These are phyloP conservation scores for Pteria penguin DNA, from an alignment of 2,888 invertebrate species.

Conservation along the genomic window DNA sequence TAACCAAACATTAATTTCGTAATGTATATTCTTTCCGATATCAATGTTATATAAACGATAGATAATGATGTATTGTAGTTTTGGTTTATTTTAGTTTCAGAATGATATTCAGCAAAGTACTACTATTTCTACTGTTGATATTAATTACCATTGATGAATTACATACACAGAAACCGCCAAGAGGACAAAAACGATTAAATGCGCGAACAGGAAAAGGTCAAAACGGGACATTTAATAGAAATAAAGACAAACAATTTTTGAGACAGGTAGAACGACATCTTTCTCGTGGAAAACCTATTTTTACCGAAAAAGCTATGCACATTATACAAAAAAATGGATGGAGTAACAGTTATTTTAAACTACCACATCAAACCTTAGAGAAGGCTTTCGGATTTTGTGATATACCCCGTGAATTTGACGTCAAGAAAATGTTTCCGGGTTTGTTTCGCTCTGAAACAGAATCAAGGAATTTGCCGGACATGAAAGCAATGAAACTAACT, in stretches of 20 bases:
- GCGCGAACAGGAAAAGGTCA: not conserved
- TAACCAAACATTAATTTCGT: too few relatives aligned
- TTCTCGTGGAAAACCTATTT: not conserved
- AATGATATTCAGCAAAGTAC: too few relatives aligned
- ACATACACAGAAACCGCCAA: too few relatives aligned
- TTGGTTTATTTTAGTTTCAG: too few relatives aligned
- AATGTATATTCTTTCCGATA: too few relatives aligned
- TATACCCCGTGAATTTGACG: slow-evolving; percentile 18
- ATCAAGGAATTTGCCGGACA: slow-evolving; percentile 11
- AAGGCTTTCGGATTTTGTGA: slow-evolving; percentile 35
- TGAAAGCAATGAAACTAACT: not conserved
- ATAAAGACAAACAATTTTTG: slow-evolving; percentile 1
- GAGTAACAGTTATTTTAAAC: not conserved
- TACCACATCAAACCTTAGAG: slow-evolving; percentile 1
- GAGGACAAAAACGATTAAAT: too few relatives aligned
- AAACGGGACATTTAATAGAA: not conserved
- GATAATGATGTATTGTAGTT: too few relatives aligned
- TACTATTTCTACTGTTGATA: too few relatives aligned
- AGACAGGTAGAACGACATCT: slow-evolving; percentile 9
- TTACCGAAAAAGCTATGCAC: not conserved
- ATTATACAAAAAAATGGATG: slow-evolving; percentile 8
- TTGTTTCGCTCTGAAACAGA: slow-evolving; percentile 26
- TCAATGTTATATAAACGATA: too few relatives aligned
- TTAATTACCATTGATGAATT: too few relatives aligned
- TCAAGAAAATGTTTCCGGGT: slow-evolving; percentile 30